Conservation (phyloP, 2,888 invertebrate genomes). For the Pardosa pseudoannulata region DNA sequence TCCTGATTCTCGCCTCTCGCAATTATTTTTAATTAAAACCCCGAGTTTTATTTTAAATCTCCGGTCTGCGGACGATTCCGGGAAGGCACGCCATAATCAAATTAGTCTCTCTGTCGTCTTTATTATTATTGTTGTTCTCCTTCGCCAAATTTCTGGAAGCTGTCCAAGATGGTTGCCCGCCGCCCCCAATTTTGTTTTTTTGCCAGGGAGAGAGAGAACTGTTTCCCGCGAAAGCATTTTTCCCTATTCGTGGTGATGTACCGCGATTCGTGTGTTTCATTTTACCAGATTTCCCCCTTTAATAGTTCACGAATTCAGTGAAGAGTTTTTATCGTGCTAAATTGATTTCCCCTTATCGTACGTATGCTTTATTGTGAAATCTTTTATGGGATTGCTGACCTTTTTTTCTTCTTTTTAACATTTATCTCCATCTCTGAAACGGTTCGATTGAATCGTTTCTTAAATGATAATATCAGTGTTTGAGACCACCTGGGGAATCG, state of each 20-base stretch:
- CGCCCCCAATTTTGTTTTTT: background rate
- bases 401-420: no score
- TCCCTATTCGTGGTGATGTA: no score
- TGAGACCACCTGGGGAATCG: no score
- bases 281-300: background rate
- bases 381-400: no score
- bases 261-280: background rate
- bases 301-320: no score
- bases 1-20: background rate
- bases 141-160: background rate
- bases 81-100: conserved; percentile 29
- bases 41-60: conserved; percentile 17
- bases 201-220: no score
- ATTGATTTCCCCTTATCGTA: no score
- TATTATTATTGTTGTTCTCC: conserved; percentile 15
- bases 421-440: no score
- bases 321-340: no score
- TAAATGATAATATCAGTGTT: no score
- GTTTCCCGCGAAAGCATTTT: background rate
- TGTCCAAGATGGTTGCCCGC: conserved; percentile 15
- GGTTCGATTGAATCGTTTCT: no score
- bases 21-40: conserved; percentile 32
- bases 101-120: conserved; percentile 20
- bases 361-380: no score
- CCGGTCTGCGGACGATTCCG: background rate